Evolutionary conservation across 2,113 vertebrate genomes (phyloP), one percentile per base, ranked within the genome.

Genomic region (Atlantisia rogersi): DNA sequence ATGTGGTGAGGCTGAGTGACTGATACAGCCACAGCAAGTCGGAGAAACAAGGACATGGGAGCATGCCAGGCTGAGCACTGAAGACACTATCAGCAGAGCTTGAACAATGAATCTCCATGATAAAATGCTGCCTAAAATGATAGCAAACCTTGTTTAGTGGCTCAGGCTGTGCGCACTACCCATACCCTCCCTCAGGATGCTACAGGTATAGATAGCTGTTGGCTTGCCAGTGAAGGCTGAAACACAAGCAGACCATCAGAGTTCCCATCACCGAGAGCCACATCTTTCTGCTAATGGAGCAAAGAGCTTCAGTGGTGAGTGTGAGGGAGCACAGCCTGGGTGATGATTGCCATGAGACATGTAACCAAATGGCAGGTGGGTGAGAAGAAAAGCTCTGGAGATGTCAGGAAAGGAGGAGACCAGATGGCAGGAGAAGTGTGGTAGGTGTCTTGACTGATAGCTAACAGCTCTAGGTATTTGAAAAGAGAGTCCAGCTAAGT

Each of bases 361-460:
- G 32, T 25, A 29, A 69, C 48, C 35, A 93, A 81, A 75, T 24
- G 53, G 74, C 86, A 92, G 0, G 82, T 94, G 92, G 84, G 75
- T 96, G 90, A 96, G 67, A 44, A 95, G 86, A 11, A n/a, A 69
- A 95, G 95, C 70, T 85, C 74, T 55, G 77, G 62, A 91, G 94
- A 73, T 75, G 63, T 48, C 86, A 84, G 50, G 56, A 39, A 62
- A 78, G 29, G 60, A 81, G 86, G 56, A 71, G 90, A 89, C 53
- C 77, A 93, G 81, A 94, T 78, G 81, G 69, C 69, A 82, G 37
- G 52, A 90, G 86, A 68, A 1, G 28, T 53, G 80, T 13, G 10
- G 81, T 58, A 46, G 83, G 69, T 84, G 83, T 58, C 19, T 7
- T 78, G 73, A 68, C 12, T 76, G 95, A 68, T 15, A 58, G 69